These are phyloP conservation scores for Dyspetes luteomarginatus DNA, from an alignment of 2,888 invertebrate species.

Conservation along the genomic window DNA sequence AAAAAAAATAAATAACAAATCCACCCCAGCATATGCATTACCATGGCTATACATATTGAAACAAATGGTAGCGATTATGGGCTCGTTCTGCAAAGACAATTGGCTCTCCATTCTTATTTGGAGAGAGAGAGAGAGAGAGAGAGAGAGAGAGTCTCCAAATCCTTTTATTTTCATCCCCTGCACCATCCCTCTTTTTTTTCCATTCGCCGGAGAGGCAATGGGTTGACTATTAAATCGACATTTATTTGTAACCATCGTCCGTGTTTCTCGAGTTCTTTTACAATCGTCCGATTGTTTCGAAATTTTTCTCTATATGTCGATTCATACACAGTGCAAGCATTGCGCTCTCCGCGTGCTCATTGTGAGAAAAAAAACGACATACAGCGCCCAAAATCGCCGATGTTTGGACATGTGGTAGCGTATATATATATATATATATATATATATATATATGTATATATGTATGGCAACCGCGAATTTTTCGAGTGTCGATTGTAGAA, in stretches of 20 bases:
- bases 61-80: conserved; percentile 70
- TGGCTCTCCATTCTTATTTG: conserved; percentile 36
- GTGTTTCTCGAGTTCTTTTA: conserved; percentile 48
- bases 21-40: conserved; percentile 61
- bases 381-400: conserved; percentile 43
- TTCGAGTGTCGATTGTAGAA: conserved; percentile 78
- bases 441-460: not conserved
- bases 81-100: conserved; percentile 63
- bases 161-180: conserved; percentile 4
- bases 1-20: conserved; percentile 37
- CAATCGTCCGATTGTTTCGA: conserved; percentile 67
- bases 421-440: not conserved
- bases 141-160: conserved; percentile 16
- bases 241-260: conserved; percentile 62
- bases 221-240: conserved; percentile 64
- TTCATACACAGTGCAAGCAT: conserved; percentile 4
- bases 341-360: conserved; percentile 12
- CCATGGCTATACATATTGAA: conserved; percentile 34
- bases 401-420: conserved; percentile 70
- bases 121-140: too few species aligned
- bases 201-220: conserved; percentile 37
- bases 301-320: conserved; percentile 48
- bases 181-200: not conserved
- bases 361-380: conserved; percentile 41
- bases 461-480: conserved; percentile 54